Base-by-base conservation (phyloP, 2,113 vertebrate species). In the Alethe castanea region DNA sequence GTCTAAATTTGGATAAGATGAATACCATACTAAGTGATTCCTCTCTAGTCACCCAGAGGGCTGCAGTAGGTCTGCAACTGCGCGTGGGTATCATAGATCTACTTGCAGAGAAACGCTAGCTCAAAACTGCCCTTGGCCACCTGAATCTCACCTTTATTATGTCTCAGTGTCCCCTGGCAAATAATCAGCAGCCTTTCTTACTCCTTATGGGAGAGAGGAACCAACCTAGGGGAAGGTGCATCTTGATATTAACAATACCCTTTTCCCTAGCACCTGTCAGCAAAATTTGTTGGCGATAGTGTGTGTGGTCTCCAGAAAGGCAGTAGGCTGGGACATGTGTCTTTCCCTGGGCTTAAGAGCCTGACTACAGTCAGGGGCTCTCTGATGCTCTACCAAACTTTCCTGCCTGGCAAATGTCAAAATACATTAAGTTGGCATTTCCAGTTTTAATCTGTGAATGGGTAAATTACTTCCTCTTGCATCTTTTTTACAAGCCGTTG, bases 381-480 rank as follows among this genome's bases (percentile, higher is more conserved):
- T 66, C 7, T 44, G 23, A 70, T 84, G 50, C 52, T 78, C 73
- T 84, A 92, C 40, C 33, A 81, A 67, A 85, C 25, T 94, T 93
- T 88, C 90, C 67, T 91, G 78, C 48, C 81, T 79, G 81, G 82
- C 85, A 96, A 79, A 90, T 92, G 64, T 95, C 86, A 94, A 95
- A 95, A 94, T 95, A 86, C 87, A 25, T 88, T 72, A 90, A 86
- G 53, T 33, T 94, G 91, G 95, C 93, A 95, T 73, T 92, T 95
- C 73, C 52, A 94, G 66, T 96, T 97, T 96, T 95, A 95, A 92
- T 96, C 91, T 95, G 66, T 93, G 87, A 78, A 77, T 72, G 85
- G 56, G 96, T 92, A 93, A 94, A 91, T 97, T 92, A 81, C 92
- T 97, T 96, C 90, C 92, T 97, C 76, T 92, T 95, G 64, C 78